phyloP scores from a whole-genome alignment of 2,888 invertebrate genomes.

The Vesta saturnalis region DNA sequence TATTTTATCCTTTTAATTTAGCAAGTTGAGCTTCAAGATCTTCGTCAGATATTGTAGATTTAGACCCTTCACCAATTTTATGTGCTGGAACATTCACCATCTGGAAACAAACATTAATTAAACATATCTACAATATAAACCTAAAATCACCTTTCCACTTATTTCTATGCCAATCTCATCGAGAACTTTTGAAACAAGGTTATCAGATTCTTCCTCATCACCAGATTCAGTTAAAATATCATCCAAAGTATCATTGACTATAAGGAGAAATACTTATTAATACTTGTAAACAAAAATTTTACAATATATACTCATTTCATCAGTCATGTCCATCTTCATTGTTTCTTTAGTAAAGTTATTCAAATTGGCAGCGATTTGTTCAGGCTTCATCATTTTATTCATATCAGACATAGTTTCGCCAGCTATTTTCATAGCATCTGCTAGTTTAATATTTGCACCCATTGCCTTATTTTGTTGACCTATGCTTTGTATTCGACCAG shows the following conservation, averaged over 20 bases:
- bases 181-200: slow-evolving; percentile 88
- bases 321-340: slow-evolving; percentile 94
- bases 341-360: slow-evolving; percentile 85
- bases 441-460: slow-evolving; percentile 88
- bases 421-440: slow-evolving; percentile 88
- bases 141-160: slow-evolving; percentile 77
- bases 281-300: no score
- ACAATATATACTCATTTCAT: slow-evolving; percentile 85
- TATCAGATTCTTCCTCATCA: slow-evolving; percentile 90
- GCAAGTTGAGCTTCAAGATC: slow-evolving; percentile 80
- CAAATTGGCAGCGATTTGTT: slow-evolving; percentile 83
- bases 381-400: slow-evolving; percentile 88
- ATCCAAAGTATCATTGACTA: slow-evolving; percentile 90
- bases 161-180: slow-evolving; percentile 97
- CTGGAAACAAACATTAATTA: slow-evolving; percentile 55
- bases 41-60: slow-evolving; percentile 65
- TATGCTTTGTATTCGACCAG: slow-evolving; percentile 81
- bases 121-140: not conserved
- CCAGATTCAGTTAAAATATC: slow-evolving; percentile 89
- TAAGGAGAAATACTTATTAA: no score
- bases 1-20: slow-evolving; percentile 56
- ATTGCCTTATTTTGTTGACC: slow-evolving; percentile 89
- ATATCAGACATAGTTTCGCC: slow-evolving; percentile 90
- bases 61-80: slow-evolving; percentile 67
- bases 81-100: slow-evolving; percentile 73